Base-by-base conservation (phyloP, 1,140 invertebrate genomes). In the Babylonia areolata region DNA sequence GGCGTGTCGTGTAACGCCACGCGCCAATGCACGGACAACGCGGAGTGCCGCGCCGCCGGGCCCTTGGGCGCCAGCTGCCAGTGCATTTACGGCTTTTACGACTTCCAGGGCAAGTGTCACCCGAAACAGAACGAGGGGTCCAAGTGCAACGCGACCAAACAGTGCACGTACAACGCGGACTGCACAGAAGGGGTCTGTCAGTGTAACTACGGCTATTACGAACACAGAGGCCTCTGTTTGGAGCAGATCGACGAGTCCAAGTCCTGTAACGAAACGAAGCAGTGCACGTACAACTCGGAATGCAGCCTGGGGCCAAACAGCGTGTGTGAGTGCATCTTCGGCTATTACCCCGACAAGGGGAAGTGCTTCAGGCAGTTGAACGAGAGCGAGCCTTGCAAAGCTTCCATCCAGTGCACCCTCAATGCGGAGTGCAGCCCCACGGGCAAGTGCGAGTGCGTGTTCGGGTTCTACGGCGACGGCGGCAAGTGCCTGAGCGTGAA, bases 261-360 rank as follows among this genome's bases (percentile, higher is more conserved):
- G 1, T 42, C 46, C 5, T 87, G 86, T 75, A 69, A 81, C 28
- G 78, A 75, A 0, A 81, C 86, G n/a, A 64, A 69, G 12, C 86
- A 87, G 78, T 87, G 86, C 42, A 84, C 82, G 17, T 40, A 84
- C 40, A n/a, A 42, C 64, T 64, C 82, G 15, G 82, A 84, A 20
- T 84, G 82, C 40, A 73, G 64, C 9, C 39, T 84, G 0, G 85
- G 87, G 58, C 37, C 46, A 1, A 81, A 84, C 58, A 85, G 83
- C 35, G 80, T 82, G 37, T 87, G 87, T 51, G 46, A 51, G 40
- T 87, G 87, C 81, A n/a, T 69, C 28, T 51, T n/a, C 35, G 87
- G 87, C 3, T 85, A 87, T 73, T 87, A 85, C 71, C 64, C 87
- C 3, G 81, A 85, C 58, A 81, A 83, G 54, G 84, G 84, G 28